A percentile compares a stretch with the other conserved stretches of the same genome.
These are phyloP conservation scores for Myripristis murdjan DNA, from an alignment of 2,797 vertebrate genomes.

Conservation along the genomic window DNA sequence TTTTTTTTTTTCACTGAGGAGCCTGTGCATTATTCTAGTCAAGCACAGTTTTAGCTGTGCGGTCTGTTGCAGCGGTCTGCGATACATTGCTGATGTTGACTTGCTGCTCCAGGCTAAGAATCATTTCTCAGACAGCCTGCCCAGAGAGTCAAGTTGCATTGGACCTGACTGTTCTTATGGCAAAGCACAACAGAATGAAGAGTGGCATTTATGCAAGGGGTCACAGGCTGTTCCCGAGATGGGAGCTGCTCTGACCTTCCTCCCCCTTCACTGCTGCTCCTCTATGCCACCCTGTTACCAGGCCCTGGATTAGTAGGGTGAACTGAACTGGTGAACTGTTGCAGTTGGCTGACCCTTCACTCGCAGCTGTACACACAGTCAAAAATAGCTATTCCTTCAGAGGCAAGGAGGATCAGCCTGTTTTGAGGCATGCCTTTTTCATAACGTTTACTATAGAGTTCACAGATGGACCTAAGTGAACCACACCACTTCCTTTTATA, in stretches of 20 bases:
- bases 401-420: constrained; percentile 28
- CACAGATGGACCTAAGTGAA: constrained; percentile 11
- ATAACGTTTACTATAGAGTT: neutral
- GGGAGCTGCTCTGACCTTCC: constrained; percentile 42
- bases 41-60: constrained; percentile 3
- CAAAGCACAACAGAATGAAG: constrained; percentile 12
- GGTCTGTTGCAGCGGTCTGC: neutral
- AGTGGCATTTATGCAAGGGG: constrained; percentile 20
- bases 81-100: neutral
- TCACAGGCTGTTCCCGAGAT: constrained; percentile 37
- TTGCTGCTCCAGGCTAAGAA: constrained; percentile 4
- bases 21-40: constrained; percentile 17
- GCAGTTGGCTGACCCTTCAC: constrained; percentile 57
- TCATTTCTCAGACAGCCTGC: constrained; percentile 1
- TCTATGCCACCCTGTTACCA: constrained; percentile 42
- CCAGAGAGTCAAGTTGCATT: constrained; percentile 1
- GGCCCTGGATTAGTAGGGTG: constrained; percentile 40
- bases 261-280: constrained; percentile 52
- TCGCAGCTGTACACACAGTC: constrained; percentile 51
- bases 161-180: constrained; percentile 9
- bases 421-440: constrained; percentile 37
- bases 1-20: constrained; percentile 21
- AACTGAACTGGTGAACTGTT: constrained; percentile 68
- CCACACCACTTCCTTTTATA: constrained; percentile 2
- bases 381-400: constrained; percentile 60